Evolutionary conservation across 1,140 invertebrate genomes (phyloP), one percentile per base, ranked within the genome.

Genomic region (Musca vetustissima): DNA sequence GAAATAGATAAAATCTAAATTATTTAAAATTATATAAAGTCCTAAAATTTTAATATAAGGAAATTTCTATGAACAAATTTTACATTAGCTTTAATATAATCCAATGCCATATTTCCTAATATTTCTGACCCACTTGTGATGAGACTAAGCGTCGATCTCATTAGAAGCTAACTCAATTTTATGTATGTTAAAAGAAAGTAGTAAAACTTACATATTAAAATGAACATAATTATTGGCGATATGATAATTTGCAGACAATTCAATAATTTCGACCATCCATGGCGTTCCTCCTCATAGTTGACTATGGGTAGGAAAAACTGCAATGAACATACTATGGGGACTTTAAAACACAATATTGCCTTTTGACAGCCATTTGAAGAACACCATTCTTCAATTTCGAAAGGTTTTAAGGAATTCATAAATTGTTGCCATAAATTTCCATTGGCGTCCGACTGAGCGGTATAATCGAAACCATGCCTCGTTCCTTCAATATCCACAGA

Each of bases 381-480:
- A 2, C 61, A 24, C 69, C 69, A 70, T 32, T 67, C 69, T 15
- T 21, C 53, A 1, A 9, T 6, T n/a, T 67, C 50, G 21, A 67
- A 24, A 1, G 69, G 69, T 21, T 52, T 59, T 19, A 88, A 57
- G 36, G 86, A 84, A 61, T 83, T 83, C 0, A 88, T 70, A 70
- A 89, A 89, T 79, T 86, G 85, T 28, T 17, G 50, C 32, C 82
- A 76, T 9, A 85, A 72, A n/a, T 76, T 78, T 7, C 67, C 64
- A 73, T 73, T 73, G 4, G 53, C 36, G 17, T 17, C 11, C n/a
- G 36, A 25, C 32, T 50, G 22, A 8, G 55, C 36, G 17, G 53
- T 57, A 49, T 49, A 15, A n/a, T 53, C 50, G 17, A 53, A 69
- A n/a, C 65, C 53, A 55, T 19, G 15, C 21, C 68, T 50, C 13